Evolutionary conservation across 2,113 vertebrate genomes (phyloP), one percentile per base, ranked within the genome.

Genomic region (Cebus imitator): DNA sequence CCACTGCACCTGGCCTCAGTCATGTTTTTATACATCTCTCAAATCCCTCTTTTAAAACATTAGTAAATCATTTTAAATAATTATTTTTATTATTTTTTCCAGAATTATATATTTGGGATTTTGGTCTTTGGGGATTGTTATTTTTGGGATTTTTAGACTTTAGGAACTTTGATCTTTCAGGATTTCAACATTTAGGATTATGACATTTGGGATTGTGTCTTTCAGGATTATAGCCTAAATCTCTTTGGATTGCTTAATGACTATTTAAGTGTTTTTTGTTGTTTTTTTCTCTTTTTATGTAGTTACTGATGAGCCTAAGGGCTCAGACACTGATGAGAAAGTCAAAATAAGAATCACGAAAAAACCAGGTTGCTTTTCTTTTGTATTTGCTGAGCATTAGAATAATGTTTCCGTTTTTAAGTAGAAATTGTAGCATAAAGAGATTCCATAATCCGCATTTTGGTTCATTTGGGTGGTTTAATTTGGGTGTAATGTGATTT

Each of bases 401-500:
- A 87, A 84, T 83, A 64, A 82, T 40, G 87, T 82, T 93, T 90
- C 90, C 66, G 58, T 80, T 88, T 93, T 85, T 94, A 92, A 95
- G 82, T 66, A 93, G 90, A 91, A 87, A 84, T 52, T 87, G 52
- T 64, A 58, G 90, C 3, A 1, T 82, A 86, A 97, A 95, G 79
- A 91, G 87, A 95, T 95, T 88, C 76, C 73, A 35, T 96, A 90
- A 96, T 93, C 91, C 91, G 83, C 50, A 92, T 92, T 97, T 94
- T 80, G 88, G 43, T 93, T 97, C 92, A 78, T 79, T 95, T 95
- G 68, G 50, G 55, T 91, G 73, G 84, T 55, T 91, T 86, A 91
- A 89, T 96, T 90, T 0, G 10, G 58, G 43, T 70, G 8, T 96
- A 95, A 87, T 96, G 58, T 75, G 70, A 97, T 97, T 98, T 96